These are phyloP conservation scores for Pollenia griseotomentosa DNA, from an alignment of 2,888 invertebrate genomes.

Conservation along the genomic window DNA sequence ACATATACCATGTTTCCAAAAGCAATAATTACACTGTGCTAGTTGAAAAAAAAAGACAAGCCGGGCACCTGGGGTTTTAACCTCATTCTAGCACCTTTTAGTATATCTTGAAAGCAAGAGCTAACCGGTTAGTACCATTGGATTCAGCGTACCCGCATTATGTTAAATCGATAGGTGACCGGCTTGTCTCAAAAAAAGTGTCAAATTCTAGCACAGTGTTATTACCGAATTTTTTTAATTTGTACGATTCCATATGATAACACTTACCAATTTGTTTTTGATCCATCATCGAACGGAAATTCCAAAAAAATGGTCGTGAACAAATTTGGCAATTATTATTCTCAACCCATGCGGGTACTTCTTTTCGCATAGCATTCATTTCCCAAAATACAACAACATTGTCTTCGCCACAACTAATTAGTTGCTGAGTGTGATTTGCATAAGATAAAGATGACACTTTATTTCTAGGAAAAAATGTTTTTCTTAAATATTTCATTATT, in stretches of 20 bases:
- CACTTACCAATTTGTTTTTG: conserved; percentile 91
- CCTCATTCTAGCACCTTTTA: no score
- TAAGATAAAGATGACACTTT: conserved; percentile 96
- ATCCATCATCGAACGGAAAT: conserved; percentile 99
- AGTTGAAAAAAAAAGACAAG: no score
- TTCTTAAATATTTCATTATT: neutral
- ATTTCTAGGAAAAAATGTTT: conserved; percentile 86
- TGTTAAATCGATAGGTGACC: no score
- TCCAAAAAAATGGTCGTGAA: conserved; percentile 99
- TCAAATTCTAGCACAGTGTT: no score
- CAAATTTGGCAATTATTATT: conserved; percentile 97
- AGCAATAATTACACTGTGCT: no score
- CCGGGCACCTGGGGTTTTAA: no score
- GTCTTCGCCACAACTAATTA: conserved; percentile 96
- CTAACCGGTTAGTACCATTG: no score
- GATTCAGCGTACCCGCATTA: no score
- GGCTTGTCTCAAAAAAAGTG: no score
- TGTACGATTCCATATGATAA: neutral
- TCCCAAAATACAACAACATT: conserved; percentile 97
- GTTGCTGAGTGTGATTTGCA: conserved; percentile 90
- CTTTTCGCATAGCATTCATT: conserved; percentile 93
- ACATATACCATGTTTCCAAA: no score
- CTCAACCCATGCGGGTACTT: conserved; percentile 98
- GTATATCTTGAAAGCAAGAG: no score
- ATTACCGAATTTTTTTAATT: neutral